Evolutionary conservation across 2,113 vertebrate species (phyloP).

Genomic region (Sphyrna mokarran): DNA sequence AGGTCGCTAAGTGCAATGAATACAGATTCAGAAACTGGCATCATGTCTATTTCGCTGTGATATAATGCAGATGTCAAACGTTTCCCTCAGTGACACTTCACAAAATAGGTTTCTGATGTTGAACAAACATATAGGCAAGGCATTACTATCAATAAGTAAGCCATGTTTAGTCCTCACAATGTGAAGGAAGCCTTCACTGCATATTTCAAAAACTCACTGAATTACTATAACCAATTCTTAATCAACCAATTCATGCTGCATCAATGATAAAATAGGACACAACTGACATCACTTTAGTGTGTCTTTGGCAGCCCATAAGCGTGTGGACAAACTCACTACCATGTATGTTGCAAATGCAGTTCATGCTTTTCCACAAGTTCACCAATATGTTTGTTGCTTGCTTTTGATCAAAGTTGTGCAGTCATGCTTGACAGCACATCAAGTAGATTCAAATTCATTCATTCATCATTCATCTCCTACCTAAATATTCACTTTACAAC

Average conservation of each 20-base stretch:
- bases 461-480: no score
- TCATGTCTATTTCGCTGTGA: neutral
- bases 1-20: no score
- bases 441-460: neutral
- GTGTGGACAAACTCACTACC: neutral
- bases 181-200: neutral
- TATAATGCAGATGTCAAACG: neutral
- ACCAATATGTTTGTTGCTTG: neutral
- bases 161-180: neutral
- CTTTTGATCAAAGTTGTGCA: neutral
- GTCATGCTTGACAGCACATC: neutral
- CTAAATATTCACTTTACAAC: no score
- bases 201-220: neutral
- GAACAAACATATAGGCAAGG: neutral
- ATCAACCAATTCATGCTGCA: neutral
- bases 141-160: neutral
- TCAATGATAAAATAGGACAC: neutral
- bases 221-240: no score
- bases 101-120: neutral
- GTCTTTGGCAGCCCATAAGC: neutral
- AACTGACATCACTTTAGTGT: neutral
- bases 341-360: neutral
- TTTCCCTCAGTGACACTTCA: neutral
- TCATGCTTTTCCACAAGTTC: neutral
- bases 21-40: no score